phyloP scores from a whole-genome alignment of 1,140 invertebrate species.

The Drosophila arawakana region DNA sequence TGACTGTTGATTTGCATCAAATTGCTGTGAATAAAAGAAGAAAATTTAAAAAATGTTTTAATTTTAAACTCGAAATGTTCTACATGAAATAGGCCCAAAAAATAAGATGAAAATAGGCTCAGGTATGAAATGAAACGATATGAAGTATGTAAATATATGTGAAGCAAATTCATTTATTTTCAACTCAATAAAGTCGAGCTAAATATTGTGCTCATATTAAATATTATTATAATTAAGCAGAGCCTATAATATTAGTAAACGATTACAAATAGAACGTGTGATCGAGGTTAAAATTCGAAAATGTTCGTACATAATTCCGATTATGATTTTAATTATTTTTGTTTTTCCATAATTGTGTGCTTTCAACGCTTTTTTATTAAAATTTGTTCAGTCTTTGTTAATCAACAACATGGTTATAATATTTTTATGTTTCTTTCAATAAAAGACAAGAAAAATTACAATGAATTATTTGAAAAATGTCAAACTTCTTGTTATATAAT shows the following conservation, averaged over 20 bases:
- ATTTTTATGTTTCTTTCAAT: constrained; percentile 32
- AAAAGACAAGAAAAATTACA: constrained; percentile 3
- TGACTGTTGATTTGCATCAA: constrained; percentile 1
- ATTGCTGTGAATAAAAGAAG: constrained; percentile 21
- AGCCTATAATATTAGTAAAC: constrained; percentile 61
- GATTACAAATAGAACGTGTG: constrained; percentile 44
- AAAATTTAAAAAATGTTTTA: constrained; percentile 1
- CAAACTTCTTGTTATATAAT: constrained; percentile 36
- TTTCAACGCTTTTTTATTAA: constrained; percentile 46
- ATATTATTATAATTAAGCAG: constrained; percentile 56
- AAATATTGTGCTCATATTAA: constrained; percentile 38
- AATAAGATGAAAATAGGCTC: not conserved
- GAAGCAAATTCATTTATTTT: constrained; percentile 34
- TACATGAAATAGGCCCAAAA: not conserved
- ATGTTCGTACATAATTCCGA: constrained; percentile 18
- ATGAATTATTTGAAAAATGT: constrained; percentile 33
- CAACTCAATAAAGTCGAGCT: constrained; percentile 6
- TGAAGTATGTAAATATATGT: constrained; percentile 12
- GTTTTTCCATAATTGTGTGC: constrained; percentile 11
- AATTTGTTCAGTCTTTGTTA: constrained; percentile 80
- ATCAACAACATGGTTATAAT: constrained; percentile 69
- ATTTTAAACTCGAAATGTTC: constrained; percentile 1
- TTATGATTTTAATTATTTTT: constrained; percentile 24
- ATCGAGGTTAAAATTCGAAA: constrained; percentile 61
- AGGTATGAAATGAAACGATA: constrained; percentile 10